Percentiles rank a stretch among this genome's conserved stretches.
Evolutionary conservation across 2,888 invertebrate species (phyloP).

Genomic region (Chymomyza fuscimana): DNA sequence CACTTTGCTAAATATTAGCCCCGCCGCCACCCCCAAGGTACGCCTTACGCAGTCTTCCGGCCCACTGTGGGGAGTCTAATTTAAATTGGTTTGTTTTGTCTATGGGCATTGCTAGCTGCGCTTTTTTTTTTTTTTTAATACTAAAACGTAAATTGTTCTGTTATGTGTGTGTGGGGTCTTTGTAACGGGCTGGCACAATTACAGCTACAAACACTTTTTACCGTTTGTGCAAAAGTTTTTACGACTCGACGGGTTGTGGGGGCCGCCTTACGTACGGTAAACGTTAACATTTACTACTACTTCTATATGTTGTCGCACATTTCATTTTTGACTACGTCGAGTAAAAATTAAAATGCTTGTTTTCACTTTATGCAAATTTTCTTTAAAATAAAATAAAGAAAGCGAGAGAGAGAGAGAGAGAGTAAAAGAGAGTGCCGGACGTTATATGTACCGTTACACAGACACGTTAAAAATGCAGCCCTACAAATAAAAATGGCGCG

Average conservation of each 20-base stretch:
- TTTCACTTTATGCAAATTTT: conserved; percentile 78
- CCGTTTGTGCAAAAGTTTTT: conserved; percentile 56
- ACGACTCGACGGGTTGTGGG: conserved; percentile 49
- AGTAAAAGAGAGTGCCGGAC: neutral
- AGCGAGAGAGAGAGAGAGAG: conserved; percentile 26
- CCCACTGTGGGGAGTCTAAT: conserved; percentile 73
- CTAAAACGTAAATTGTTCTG: neutral
- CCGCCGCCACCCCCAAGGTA: neutral
- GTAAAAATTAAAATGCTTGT: conserved; percentile 77
- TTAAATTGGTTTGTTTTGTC: conserved; percentile 77
- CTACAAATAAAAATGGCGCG: conserved; percentile 66
- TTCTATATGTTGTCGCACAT: conserved; percentile 54
- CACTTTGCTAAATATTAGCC: conserved; percentile 59
- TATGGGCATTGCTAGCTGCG: conserved; percentile 61
- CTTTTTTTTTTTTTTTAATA: conserved; percentile 49
- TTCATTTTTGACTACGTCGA: conserved; percentile 57
- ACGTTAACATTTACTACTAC: conserved; percentile 64
- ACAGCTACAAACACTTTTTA: conserved; percentile 23
- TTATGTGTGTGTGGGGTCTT: no score
- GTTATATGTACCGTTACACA: conserved; percentile 9
- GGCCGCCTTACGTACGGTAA: conserved; percentile 45
- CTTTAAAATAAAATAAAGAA: conserved; percentile 52
- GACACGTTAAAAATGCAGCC: conserved; percentile 29
- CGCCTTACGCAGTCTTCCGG: conserved; percentile 2
- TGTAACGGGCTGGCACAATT: conserved; percentile 1